Evolutionary conservation across 2,113 vertebrate genomes (phyloP), one percentile per base, ranked within the genome.

Genomic region (Mesitornis unicolor): DNA sequence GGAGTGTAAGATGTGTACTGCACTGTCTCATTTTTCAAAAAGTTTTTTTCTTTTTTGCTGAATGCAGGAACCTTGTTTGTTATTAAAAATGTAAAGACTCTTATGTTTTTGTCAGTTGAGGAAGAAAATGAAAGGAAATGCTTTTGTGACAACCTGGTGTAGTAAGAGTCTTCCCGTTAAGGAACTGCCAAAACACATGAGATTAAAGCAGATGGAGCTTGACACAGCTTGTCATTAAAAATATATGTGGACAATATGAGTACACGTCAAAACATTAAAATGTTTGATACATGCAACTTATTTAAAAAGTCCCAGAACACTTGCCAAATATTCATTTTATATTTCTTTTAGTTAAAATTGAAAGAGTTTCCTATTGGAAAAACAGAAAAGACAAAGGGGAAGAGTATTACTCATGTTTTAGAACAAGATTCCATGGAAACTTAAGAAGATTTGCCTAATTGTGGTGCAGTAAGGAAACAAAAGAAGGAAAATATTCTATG

Each of bases 41-140:
- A 16, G 1, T 42, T 24, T 70, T 18, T 67, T 40, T 29, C 16
- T 22, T 20, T 38, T 24, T 38, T 57, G 24, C 28, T 47, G 43
- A 91, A 71, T 64, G 73, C 10, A 75, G 47, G 91, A 94, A 61
- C 6, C 6, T 33, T 84, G 9, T 78, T 90, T 91, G 38, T 89
- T 77, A 87, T 97, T 92, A 95, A 97, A 96, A 91, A 95, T 91
- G 67, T 84, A 92, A 84, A 91, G 53, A 38, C 82, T 26, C 70
- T 64, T 63, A 71, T 57, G 51, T 35, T 74, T 94, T 86, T 93
- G 56, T 80, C 79, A 86, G 69, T 7, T 74, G 47, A 90, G 25
- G 61, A 79, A 81, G 86, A 70, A 92, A 94, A 69, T 29, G 25
- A 77, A 94, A 95, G 16, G n/a, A 71, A 87, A 53, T 63, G 8